Evolutionary conservation across 2,797 vertebrate species (phyloP), one percentile per base, ranked within the genome.

Genomic region (Chlorospingus semifuscus): DNA sequence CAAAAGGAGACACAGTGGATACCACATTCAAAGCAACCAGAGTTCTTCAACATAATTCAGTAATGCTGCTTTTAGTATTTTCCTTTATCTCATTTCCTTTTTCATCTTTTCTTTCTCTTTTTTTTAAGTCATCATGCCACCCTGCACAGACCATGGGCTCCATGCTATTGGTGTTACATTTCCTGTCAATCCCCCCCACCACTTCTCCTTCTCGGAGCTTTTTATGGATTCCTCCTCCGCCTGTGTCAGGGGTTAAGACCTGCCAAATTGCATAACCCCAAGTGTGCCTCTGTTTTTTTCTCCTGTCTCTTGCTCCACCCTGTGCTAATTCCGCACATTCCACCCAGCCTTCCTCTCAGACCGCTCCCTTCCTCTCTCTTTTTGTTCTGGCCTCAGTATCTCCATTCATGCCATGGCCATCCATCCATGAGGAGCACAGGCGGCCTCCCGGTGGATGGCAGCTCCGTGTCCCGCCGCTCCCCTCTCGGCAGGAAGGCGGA

Each of bases 261-360:
- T 52, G 89, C 60, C 83, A 83, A 92, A 65, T 89, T 92, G 85
- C 69, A 29, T 66, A 95, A 96, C 27, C 39, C 93, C 37, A 32
- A 87, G 64, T 0, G 39, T 9, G 88, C 52, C 81, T 90, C 80
- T 82, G 78, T 30, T 81, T 84, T 89, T 87, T 72, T 21, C 49
- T 81, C 68, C 84, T 10, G 68, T 72, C 82, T 86, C 90, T 90
- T 78, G 80, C 94, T 94, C 91, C 94, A 94, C 90, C 94, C 87
- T 29, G 34, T 88, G 92, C 94, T 90, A 91, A 96, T 95, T 95
- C 94, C 83, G 4, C 71, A 81, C 94, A 96, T 97, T 96, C 94
- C 96, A 89, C 65, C 11, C 85, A 21, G 81, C 91, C 85, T 92
- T 95, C 91, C 29, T 70, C 63, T 59, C 47, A 0, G 34, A 91